Percentiles rank a stretch among this genome's conserved stretches.
phyloP scores from a whole-genome alignment of 1,140 invertebrate species.

The Trachymyrmex septentrionalis region DNA sequence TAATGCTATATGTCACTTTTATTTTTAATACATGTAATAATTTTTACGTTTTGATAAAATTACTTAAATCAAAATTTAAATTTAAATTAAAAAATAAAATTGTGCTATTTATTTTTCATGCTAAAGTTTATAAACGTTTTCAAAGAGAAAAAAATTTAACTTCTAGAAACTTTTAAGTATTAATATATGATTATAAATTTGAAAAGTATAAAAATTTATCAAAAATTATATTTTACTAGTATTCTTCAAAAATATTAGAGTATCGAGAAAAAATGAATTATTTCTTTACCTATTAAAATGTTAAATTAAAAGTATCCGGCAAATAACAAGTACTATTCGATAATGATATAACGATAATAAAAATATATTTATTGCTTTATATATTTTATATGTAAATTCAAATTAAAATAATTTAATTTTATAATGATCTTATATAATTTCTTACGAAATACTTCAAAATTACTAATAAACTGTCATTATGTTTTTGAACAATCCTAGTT shows the following conservation, averaged over 20 bases:
- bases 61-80: background rate
- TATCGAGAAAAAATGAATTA: background rate
- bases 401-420: background rate
- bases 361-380: background rate
- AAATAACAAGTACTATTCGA: background rate
- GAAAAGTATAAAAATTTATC: background rate
- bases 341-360: background rate
- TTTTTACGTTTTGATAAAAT: constrained; percentile 3
- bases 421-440: background rate
- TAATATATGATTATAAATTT: background rate
- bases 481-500: background rate
- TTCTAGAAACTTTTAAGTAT: background rate
- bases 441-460: background rate
- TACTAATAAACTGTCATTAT: background rate
- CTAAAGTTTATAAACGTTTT: background rate
- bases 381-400: background rate
- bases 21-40: background rate
- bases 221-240: background rate
- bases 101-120: background rate
- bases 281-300: background rate
- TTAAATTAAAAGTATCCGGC: background rate
- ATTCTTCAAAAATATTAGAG: background rate
- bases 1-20: no score
- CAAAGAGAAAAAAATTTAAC: background rate
- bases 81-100: background rate